Base-by-base conservation (phyloP, 2,888 invertebrate species). In the Drosophila colorata region DNA sequence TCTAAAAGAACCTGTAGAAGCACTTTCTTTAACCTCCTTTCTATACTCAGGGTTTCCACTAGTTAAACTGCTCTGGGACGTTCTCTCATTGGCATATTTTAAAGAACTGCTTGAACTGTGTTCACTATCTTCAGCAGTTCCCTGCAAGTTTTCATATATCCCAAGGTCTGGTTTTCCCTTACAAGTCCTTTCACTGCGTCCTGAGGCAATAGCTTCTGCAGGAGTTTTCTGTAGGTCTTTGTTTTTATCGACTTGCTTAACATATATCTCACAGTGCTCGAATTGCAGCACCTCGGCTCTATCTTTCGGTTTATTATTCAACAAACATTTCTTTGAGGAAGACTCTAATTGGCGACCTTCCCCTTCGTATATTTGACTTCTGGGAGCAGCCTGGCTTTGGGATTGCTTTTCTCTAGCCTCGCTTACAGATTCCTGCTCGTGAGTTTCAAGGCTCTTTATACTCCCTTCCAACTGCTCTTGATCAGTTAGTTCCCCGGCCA, bases 231-330 rank as follows among this genome's bases (percentile, higher is more conserved):
- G 1, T 11, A 8, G 2, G 2, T 14, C 1, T 5, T 37, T 31
- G 5, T 0, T 16, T 33, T 38, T 40, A 14, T 23, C 18, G 9
- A 16, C 0, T 44, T 8, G 28, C 16, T 40, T 68, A 1, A 67
- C 9, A 6, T 63, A 74, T n/a, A 69, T 48, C 25, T 75, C 56
- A 41, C 73, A 74, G 14, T 74, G 75, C 4, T 74, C 70, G 3
- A 64, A 74, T 7, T 52, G 43, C 0, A 64, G 25, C 9, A 69
- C 40, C 0, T 69, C 70, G 11, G 37, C 16, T n/a, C 14, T 14
- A 8, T 18, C 33, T 33, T 33, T 16, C 1, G 1, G 1, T 6
- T 35, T n/a, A 9, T 23, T 31, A 4, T 20, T 31, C 4, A 11
- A 2, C 16, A 11, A 2, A 2, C 1, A 23, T 8, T 33, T 38